Conservation (phyloP, 1,140 invertebrate genomes). For the Drosophila busckii region DNA sequence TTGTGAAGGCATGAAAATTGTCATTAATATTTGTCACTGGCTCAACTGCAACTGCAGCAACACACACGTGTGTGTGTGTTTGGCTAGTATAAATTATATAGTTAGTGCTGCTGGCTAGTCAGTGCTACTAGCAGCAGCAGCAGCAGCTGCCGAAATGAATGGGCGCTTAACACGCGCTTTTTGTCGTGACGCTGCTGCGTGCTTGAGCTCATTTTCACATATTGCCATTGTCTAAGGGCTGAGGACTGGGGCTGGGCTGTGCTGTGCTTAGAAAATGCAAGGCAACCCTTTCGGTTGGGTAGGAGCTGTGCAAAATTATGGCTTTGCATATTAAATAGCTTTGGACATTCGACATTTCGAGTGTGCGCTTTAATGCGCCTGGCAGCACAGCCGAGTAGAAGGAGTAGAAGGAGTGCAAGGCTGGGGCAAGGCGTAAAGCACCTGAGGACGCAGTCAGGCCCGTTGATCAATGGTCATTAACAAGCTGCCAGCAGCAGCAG, state of each 20-base stretch:
- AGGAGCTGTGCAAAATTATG: constrained; percentile 61
- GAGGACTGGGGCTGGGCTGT: constrained; percentile 8
- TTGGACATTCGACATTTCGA: too few relatives aligned
- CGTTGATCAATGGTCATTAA: constrained; percentile 11
- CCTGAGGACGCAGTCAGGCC: constrained; percentile 5
- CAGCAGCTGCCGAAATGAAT: constrained; percentile 51
- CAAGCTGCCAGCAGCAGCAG: constrained; percentile 9
- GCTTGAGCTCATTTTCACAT: constrained; percentile 56
- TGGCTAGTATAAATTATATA: constrained; percentile 69
- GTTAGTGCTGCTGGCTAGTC: constrained; percentile 28
- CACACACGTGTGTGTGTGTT: too few relatives aligned
- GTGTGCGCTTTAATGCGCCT: not conserved
- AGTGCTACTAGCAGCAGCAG: constrained; percentile 21
- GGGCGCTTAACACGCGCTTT: constrained; percentile 57
- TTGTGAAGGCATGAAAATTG: constrained; percentile 73
- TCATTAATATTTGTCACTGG: constrained; percentile 78
- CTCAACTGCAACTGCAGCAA: constrained; percentile 55
- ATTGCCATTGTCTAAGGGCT: constrained; percentile 47
- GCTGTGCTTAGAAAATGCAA: constrained; percentile 22
- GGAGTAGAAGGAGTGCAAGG: too few relatives aligned
- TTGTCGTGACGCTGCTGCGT: constrained; percentile 35
- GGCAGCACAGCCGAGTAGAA: too few relatives aligned
- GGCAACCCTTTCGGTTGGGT: constrained; percentile 18
- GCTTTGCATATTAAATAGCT: constrained; percentile 72
- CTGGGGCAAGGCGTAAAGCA: too few relatives aligned